These are phyloP conservation scores for Coranthus polyacanthus DNA, from an alignment of 2,797 vertebrate genomes.

Conservation along the genomic window DNA sequence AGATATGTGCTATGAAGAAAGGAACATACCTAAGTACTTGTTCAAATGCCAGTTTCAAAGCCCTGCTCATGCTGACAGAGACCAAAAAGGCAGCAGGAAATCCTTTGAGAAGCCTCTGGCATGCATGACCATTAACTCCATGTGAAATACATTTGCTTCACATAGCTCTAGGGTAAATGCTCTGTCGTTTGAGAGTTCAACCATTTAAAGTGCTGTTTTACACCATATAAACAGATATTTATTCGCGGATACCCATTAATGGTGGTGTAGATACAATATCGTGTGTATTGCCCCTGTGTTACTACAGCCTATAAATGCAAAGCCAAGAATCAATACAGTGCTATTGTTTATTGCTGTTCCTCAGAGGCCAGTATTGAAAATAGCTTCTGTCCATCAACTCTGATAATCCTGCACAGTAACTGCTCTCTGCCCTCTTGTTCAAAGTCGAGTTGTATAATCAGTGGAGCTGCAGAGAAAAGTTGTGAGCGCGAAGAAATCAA, in stretches of 20 bases:
- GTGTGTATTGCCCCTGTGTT: conserved; percentile 2
- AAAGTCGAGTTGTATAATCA: conserved; percentile 43
- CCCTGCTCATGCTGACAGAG: conserved; percentile 32
- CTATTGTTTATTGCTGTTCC: conserved; percentile 46
- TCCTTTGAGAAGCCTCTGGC: conserved; percentile 17
- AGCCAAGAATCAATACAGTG: conserved; percentile 43
- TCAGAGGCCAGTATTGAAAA: conserved; percentile 41
- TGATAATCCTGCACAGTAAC: conserved; percentile 40
- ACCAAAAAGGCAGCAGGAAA: conserved; percentile 26
- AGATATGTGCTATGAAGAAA: conserved; percentile 31
- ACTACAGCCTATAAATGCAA: conserved; percentile 8
- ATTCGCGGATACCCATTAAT: conserved; percentile 13
- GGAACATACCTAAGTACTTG: conserved; percentile 19
- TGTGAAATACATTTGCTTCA: conserved; percentile 49
- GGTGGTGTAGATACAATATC: conserved; percentile 11
- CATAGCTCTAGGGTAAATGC: not conserved
- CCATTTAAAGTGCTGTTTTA: conserved; percentile 15
- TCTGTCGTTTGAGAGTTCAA: conserved; percentile 22
- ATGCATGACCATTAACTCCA: conserved; percentile 35
- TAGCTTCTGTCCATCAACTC: conserved; percentile 32
- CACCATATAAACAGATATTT: not conserved
- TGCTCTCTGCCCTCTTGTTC: conserved; percentile 36
- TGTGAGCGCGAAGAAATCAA: conserved; percentile 17
- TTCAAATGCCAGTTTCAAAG: conserved; percentile 49
- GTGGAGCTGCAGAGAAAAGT: conserved; percentile 27